Conservation (phyloP, 2,888 invertebrate species). For the Spilosoma lubricipeda region DNA sequence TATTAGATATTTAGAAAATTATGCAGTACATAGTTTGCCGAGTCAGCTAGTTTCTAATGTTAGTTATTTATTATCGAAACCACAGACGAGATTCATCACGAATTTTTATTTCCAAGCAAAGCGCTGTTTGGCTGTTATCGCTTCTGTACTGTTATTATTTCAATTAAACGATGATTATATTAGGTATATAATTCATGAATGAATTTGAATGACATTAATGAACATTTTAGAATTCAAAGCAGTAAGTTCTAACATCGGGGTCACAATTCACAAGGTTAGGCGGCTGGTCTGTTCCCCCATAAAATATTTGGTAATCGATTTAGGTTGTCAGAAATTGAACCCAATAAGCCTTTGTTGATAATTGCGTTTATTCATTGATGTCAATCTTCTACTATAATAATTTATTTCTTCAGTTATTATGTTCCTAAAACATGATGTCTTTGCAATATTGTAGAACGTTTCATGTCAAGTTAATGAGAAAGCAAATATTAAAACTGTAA, state of each 20-base stretch:
- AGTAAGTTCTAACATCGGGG: conserved; percentile 24
- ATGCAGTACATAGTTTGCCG: too few relatives aligned
- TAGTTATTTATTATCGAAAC: background rate
- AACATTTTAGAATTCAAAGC: conserved; percentile 16
- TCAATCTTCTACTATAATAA: conserved; percentile 28
- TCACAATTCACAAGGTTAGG: conserved; percentile 19
- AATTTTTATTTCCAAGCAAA: background rate
- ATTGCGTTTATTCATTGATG: conserved; percentile 38
- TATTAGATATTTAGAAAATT: too few relatives aligned
- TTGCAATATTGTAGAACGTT: conserved; percentile 9
- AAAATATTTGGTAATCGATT: conserved; percentile 19
- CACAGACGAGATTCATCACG: background rate
- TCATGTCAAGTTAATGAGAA: conserved; percentile 4
- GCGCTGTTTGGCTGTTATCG: background rate
- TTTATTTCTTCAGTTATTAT: conserved; percentile 24
- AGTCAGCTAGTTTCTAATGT: too few relatives aligned
- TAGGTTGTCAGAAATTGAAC: conserved; percentile 30
- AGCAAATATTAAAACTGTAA: conserved; percentile 23
- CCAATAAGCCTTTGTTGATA: conserved; percentile 33
- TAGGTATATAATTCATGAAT: background rate
- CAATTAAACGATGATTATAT: background rate
- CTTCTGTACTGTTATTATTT: background rate
- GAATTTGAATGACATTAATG: conserved; percentile 1
- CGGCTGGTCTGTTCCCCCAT: background rate
- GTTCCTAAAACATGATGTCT: conserved; percentile 25